These are phyloP conservation scores for Rhinogobio ventralis DNA, from an alignment of 2,797 vertebrate genomes.

Conservation along the genomic window DNA sequence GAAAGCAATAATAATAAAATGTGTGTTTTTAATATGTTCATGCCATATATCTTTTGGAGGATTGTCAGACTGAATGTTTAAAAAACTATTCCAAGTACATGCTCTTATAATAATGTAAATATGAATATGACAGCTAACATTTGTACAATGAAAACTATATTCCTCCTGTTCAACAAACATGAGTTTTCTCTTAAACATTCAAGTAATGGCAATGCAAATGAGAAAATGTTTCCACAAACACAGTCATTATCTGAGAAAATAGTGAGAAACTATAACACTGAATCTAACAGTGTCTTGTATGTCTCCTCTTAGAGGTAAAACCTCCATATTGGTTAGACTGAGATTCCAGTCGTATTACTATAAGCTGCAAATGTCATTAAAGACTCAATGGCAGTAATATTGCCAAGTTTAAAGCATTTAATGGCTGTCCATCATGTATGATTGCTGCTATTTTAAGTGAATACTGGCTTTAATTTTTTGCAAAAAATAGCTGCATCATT, in stretches of 20 bases:
- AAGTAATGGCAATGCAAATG: constrained; percentile 56
- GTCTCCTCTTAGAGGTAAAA: constrained; percentile 11
- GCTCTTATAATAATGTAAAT: constrained; percentile 27
- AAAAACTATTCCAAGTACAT: constrained; percentile 32
- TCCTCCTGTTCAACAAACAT: constrained; percentile 20
- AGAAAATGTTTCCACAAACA: constrained; percentile 37
- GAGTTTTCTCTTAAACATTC: constrained; percentile 50
- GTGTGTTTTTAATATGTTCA: constrained; percentile 37
- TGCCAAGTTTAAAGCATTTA: constrained; percentile 5
- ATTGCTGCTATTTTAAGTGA: constrained; percentile 36
- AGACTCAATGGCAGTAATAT: background rate
- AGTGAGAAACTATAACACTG: background rate
- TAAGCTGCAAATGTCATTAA: background rate
- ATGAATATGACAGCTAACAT: constrained; percentile 13
- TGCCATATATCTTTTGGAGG: constrained; percentile 45
- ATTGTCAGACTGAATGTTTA: constrained; percentile 50
- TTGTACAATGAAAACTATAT: constrained; percentile 50
- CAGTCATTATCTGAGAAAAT: constrained; percentile 17
- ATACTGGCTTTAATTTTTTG: constrained; percentile 44
- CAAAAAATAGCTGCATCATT: constrained; percentile 53
- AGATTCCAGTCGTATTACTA: constrained; percentile 2
- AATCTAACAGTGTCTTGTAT: background rate
- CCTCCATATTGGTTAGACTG: constrained; percentile 8
- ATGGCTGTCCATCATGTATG: constrained; percentile 6
- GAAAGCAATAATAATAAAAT: constrained; percentile 41